Evolutionary conservation across 2,797 vertebrate genomes (phyloP), one percentile per base, ranked within the genome.

Genomic region (Leontopithecus rosalia): DNA sequence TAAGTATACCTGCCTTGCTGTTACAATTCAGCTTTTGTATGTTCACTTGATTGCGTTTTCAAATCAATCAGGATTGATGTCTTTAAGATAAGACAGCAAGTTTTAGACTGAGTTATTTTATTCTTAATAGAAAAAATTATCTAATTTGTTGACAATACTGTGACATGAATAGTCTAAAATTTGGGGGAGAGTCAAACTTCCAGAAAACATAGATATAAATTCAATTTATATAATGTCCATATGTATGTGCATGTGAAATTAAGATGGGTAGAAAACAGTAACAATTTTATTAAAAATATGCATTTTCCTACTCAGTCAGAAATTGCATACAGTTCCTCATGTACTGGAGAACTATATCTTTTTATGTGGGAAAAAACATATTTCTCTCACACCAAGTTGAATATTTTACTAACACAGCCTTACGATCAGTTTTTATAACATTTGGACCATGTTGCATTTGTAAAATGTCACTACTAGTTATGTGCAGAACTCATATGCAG

Each of bases 391-490:
- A 96, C 61, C 57, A 93, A 94, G 73, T 96, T 96, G 95, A 89
- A 80, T 98, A 95, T 96, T 96, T 97, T 95, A 95, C 94, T 95
- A 96, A 88, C 72, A 93, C 55, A 96, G 61, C 0, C 91, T 97
- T 92, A 81, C 26, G 3, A 94, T 97, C 83, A 82, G 86, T 94
- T 97, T 97, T 97, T 98, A 84, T 95, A 97, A 89, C 95, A 96
- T 97, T 97, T 97, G 93, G 90, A 87, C 79, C 83, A 93, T 86
- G 86, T 90, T 93, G 67, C 96, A 36, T 97, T 97, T 97, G 89
- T 94, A 95, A 97, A 98, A 97, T 96, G 96, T 95, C 84, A 92
- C 93, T 95, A 94, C 48, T 75, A 70, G 72, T 97, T 94, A 61
- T 93, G 90, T 92, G 84, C 64, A 93, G 89, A 80, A 93, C 87